phyloP scores from a whole-genome alignment of 2,113 vertebrate genomes.

The Antigone vipio region DNA sequence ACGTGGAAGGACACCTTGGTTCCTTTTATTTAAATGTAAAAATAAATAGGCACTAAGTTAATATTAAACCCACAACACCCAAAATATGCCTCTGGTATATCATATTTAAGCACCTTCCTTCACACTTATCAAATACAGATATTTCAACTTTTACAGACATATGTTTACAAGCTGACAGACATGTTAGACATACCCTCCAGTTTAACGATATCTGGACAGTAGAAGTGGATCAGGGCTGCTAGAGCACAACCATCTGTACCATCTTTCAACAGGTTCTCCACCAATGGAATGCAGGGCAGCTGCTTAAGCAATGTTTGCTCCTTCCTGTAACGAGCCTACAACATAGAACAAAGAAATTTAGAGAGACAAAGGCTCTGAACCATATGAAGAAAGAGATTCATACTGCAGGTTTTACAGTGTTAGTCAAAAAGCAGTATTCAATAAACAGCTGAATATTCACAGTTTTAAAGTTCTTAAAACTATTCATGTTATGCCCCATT shows the following conservation, averaged over 20 bases:
- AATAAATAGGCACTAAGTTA: background rate
- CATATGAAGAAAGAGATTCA: background rate
- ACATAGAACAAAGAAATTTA: background rate
- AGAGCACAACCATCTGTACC: constrained; percentile 90
- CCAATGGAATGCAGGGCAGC: constrained; percentile 89
- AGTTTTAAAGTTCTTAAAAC: background rate
- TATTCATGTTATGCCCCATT: background rate
- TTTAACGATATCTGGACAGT: constrained; percentile 87
- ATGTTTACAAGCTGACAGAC: background rate
- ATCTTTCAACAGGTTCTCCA: constrained; percentile 95
- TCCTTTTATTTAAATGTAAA: background rate
- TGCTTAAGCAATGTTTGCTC: constrained; percentile 85
- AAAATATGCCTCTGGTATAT: background rate
- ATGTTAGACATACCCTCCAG: constrained; percentile 73
- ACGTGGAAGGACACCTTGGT: background rate
- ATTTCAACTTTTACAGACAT: background rate
- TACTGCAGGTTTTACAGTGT: background rate
- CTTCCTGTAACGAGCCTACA: constrained; percentile 92
- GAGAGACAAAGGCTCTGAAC: background rate
- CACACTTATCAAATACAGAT: background rate
- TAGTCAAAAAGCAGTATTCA: background rate
- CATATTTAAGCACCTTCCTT: background rate
- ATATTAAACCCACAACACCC: background rate
- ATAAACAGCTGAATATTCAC: background rate
- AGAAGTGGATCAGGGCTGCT: constrained; percentile 92